Evolutionary conservation across 2,113 vertebrate genomes (phyloP).

Genomic region (Herpetotheres cachinnans): DNA sequence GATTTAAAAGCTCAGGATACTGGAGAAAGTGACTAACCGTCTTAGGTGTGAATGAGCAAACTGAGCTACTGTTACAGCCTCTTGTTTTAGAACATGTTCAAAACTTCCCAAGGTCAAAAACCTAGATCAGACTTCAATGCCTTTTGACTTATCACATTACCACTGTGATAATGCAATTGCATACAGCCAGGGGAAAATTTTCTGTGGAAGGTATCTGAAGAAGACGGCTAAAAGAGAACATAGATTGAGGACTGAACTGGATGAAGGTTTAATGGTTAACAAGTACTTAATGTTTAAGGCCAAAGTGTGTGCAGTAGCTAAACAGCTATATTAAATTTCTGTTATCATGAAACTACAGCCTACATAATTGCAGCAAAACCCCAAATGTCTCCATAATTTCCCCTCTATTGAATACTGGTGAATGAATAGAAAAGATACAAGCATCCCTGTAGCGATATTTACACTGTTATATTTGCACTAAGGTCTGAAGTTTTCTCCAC

Average conservation of each 20-base stretch:
- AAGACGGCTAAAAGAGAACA: background rate
- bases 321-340: background rate
- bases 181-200: accelerated
- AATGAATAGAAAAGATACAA: background rate
- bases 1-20: background rate
- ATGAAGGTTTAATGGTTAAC: background rate
- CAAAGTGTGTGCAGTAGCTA: background rate
- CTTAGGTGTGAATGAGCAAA: background rate
- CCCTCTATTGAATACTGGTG: background rate
- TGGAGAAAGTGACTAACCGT: background rate
- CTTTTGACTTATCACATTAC: background rate
- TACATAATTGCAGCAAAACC: background rate
- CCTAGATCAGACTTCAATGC: background rate
- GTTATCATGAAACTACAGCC: background rate
- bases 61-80: background rate
- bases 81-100: background rate
- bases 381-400: background rate
- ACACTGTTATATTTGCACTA: background rate
- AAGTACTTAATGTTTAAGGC: background rate
- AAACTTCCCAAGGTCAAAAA: background rate
- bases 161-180: too few relatives aligned
- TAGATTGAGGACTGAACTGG: background rate
- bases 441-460: background rate
- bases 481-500: background rate
- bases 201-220: background rate